phyloP scores from a whole-genome alignment of 2,797 vertebrate species.

The Dryobates pubescens region DNA sequence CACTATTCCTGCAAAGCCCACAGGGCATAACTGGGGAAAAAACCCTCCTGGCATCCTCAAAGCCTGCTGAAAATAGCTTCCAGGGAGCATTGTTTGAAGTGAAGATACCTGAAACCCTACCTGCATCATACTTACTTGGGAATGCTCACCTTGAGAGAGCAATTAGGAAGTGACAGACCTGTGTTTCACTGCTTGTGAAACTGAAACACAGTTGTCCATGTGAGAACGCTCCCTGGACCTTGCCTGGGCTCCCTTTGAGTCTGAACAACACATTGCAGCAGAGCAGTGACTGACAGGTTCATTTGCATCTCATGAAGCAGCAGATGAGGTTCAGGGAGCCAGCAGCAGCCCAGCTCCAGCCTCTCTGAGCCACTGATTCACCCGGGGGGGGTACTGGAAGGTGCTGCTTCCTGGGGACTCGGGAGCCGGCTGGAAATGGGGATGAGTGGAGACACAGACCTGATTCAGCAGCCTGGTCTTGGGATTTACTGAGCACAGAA shows the following conservation, averaged over 20 bases:
- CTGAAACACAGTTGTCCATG: fast-evolving
- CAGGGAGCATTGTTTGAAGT: not conserved
- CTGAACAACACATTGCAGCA: not conserved
- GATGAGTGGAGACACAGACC: slow-evolving; percentile 16
- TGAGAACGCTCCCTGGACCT: not conserved
- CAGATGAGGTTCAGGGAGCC: not conserved
- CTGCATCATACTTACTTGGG: not conserved
- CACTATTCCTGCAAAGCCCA: not conserved
- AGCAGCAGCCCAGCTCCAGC: fast-evolving
- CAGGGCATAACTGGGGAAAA: not conserved
- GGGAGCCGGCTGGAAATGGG: not conserved
- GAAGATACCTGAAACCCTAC: not conserved
- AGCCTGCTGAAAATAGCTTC: not conserved
- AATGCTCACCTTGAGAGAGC: not conserved
- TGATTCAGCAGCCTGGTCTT: slow-evolving; percentile 19
- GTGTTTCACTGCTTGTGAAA: not conserved
- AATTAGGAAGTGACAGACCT: not conserved
- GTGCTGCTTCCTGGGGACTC: slow-evolving; percentile 3
- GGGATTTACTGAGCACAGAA: slow-evolving; percentile 53
- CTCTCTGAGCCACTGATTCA: not conserved
- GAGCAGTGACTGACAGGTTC: not conserved
- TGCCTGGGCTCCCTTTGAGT: not conserved
- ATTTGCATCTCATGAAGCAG: not conserved
- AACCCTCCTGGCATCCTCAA: not conserved
- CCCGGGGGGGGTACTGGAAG: not conserved